A percentile compares a stretch with the other conserved stretches of the same genome.
These are phyloP conservation scores for Dryomyza anilis DNA, from an alignment of 2,888 invertebrate genomes.

Conservation along the genomic window DNA sequence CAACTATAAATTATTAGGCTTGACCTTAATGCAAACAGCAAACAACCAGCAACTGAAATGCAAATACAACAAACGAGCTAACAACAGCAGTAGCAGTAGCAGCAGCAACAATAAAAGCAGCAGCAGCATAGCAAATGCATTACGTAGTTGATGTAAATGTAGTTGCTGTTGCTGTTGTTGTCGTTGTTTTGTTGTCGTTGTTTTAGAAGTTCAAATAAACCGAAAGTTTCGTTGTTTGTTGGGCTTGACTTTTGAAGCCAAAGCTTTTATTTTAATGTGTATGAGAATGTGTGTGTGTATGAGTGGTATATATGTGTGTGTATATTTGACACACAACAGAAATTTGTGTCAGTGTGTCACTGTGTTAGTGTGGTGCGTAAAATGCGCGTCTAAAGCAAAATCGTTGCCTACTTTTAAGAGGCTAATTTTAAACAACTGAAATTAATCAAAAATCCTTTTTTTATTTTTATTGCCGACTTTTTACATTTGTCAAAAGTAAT, in stretches of 20 bases:
- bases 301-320: slow-evolving; percentile 4
- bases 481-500: neutral
- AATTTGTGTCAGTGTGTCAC: slow-evolving; percentile 18
- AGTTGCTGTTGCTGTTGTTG: neutral
- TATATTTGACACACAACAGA: neutral
- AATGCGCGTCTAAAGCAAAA: neutral
- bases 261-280: neutral
- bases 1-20: slow-evolving; percentile 21
- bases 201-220: slow-evolving; percentile 3
- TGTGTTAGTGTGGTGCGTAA: neutral
- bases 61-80: slow-evolving; percentile 1
- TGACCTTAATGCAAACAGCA: slow-evolving; percentile 17
- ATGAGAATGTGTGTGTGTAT: neutral
- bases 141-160: neutral
- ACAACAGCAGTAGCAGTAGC: neutral
- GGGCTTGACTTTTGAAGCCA: neutral
- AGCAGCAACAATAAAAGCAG: neutral
- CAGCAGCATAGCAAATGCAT: neutral
- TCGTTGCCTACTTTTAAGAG: neutral
- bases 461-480: neutral
- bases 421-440: neutral
- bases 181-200: neutral
- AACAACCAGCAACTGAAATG: slow-evolving; percentile 6
- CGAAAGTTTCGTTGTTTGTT: neutral
- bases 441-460: slow-evolving; percentile 4